These are phyloP conservation scores for Axinella damicornis DNA, from an alignment of 37 sponge, comb jelly and placozoan species.

Conservation along the genomic window DNA sequence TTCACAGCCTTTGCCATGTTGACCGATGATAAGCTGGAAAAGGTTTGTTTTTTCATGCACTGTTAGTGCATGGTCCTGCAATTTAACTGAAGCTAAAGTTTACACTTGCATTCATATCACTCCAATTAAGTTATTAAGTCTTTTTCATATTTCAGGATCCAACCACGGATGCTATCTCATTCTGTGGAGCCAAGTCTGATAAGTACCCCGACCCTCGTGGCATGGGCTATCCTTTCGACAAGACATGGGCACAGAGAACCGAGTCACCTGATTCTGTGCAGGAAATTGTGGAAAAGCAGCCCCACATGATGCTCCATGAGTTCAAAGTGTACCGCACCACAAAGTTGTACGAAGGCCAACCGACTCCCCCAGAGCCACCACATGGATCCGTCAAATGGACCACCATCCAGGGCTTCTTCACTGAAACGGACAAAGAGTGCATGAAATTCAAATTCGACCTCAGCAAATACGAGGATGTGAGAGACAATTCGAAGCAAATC, in stretches of 20 bases:
- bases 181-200: not conserved
- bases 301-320: not conserved
- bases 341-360: too few relatives aligned
- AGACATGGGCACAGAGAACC: not conserved
- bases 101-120: too few relatives aligned
- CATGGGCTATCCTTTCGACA: conserved; percentile 4
- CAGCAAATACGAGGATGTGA: too few relatives aligned
- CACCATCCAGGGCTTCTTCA: too few relatives aligned
- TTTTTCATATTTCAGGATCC: too few relatives aligned
- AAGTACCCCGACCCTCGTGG: not conserved
- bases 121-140: too few relatives aligned
- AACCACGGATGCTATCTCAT: not conserved
- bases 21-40: conserved; percentile 7
- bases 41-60: not conserved
- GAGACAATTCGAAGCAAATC: too few relatives aligned
- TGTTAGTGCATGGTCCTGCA: not conserved
- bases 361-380: too few relatives aligned
- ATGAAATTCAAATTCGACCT: too few relatives aligned
- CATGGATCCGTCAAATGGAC: too few relatives aligned
- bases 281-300: not conserved
- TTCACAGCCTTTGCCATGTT: conserved; percentile 9
- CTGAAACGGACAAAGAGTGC: too few relatives aligned
- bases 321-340: not conserved
- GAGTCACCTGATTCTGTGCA: not conserved
- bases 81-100: too few relatives aligned